Evolutionary conservation across 37 sponge, comb jelly and placozoan species (phyloP), one percentile per base, ranked within the genome.

Genomic region (Chondrosia reniformis): DNA sequence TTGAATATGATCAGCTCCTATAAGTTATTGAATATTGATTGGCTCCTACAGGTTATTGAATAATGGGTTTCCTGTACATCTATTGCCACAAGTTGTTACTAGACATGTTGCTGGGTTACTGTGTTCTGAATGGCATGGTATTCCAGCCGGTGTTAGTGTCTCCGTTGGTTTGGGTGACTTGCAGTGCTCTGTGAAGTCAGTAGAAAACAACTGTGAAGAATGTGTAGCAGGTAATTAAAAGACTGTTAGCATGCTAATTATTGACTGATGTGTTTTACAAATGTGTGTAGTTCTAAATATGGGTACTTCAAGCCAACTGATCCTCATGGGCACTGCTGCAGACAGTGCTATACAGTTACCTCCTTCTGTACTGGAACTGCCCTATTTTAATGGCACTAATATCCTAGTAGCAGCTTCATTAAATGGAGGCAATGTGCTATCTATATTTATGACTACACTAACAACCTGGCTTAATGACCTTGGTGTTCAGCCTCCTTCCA

Each of bases 291-390:
- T 92, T 21, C 74, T 96, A 15, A 94, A 91, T 67, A 85, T 96
- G 76, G 92, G 97, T 38, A 93, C 91, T 46, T 88, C 97, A 17
- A 87, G 88, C 80, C 97, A 96, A 62, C 75, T 93, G 74, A 81
- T 76, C 3, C 67, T 87, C 46, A 81, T 94, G 49, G 9, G 61
- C 28, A 75, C 30, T 15, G 36, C 63, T 17, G 3, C 63, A 25
- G 40, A 17, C 4, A 36, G n/a, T 9, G 21, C 21, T 15, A 8
- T 5, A 5, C 45, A 46, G 10, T 55, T 72, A 42, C 76, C 63
- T 27, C 33, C 76, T 0, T 81, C 88, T 17, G 46, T 95, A 6
- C 52, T 83, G 82, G 54, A 56, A 31, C 84, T 88, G 2, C 96
- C 96, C 4, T 96, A 87, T 76, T 89, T 96, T 59, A 64, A 58